These are phyloP conservation scores for Adineta ricciae DNA, from an alignment of 2,888 invertebrate genomes.

Conservation along the genomic window DNA sequence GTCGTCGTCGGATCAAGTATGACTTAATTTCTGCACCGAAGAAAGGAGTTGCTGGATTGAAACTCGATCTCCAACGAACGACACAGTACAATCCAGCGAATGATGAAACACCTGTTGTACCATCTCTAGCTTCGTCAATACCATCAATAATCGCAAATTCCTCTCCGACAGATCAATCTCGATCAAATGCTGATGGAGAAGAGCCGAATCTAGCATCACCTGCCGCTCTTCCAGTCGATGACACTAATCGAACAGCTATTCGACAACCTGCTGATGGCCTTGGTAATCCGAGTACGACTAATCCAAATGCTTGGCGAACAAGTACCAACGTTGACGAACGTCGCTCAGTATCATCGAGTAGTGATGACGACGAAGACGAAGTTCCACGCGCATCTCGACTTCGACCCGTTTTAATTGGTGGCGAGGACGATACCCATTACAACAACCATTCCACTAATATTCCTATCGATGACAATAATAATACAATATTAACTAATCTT, in stretches of 20 bases:
- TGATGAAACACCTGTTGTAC: neutral
- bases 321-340: neutral
- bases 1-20: constrained; percentile 72
- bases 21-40: constrained; percentile 65
- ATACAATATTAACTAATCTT: neutral
- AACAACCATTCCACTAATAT: neutral
- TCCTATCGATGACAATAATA: too few relatives aligned
- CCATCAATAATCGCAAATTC: neutral
- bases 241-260: neutral
- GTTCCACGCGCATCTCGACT: neutral
- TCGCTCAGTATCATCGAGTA: neutral
- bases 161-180: neutral
- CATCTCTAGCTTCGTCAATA: neutral
- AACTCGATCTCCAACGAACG: constrained; percentile 31
- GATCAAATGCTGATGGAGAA: constrained; percentile 1
- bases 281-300: neutral
- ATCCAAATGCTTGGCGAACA: neutral
- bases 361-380: neutral
- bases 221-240: neutral
- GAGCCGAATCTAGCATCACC: neutral
- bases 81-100: neutral
- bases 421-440: neutral
- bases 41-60: constrained; percentile 63
- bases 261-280: neutral
- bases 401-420: neutral